These are phyloP conservation scores for Prunella fulvescens DNA, from an alignment of 2,113 vertebrate species.

Conservation along the genomic window DNA sequence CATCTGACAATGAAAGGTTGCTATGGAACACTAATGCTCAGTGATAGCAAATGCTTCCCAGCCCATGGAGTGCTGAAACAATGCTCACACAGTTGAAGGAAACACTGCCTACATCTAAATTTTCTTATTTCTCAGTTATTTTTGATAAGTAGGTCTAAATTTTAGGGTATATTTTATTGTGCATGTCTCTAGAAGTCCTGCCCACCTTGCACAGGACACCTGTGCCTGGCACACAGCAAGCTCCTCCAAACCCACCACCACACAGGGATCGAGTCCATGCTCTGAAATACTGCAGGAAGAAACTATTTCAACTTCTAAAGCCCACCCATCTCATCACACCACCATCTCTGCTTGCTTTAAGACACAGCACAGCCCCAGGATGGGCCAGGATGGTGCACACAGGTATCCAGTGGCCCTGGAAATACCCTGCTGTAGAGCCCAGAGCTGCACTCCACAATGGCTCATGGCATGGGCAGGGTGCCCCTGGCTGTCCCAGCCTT, in stretches of 20 bases:
- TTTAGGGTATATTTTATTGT: background rate
- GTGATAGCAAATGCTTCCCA: background rate
- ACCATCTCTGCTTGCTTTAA: background rate
- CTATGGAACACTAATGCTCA: background rate
- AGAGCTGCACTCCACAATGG: background rate
- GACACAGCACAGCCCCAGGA: background rate
- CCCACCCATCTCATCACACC: background rate
- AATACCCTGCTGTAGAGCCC: rapidly evolving
- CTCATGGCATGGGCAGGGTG: background rate
- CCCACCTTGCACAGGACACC: background rate
- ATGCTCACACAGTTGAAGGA: background rate
- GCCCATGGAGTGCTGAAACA: background rate
- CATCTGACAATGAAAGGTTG: background rate
- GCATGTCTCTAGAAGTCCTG: background rate
- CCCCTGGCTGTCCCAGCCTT: background rate
- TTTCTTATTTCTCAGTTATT: background rate
- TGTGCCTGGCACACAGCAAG: background rate
- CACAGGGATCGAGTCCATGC: background rate
- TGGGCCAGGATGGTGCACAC: background rate
- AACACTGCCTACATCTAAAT: background rate
- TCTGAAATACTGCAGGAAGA: background rate
- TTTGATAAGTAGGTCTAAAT: background rate
- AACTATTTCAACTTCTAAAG: background rate
- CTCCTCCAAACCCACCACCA: background rate
- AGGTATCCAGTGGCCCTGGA: background rate